Evolutionary conservation across 2,888 invertebrate species (phyloP).

Genomic region (Timandra comae): DNA sequence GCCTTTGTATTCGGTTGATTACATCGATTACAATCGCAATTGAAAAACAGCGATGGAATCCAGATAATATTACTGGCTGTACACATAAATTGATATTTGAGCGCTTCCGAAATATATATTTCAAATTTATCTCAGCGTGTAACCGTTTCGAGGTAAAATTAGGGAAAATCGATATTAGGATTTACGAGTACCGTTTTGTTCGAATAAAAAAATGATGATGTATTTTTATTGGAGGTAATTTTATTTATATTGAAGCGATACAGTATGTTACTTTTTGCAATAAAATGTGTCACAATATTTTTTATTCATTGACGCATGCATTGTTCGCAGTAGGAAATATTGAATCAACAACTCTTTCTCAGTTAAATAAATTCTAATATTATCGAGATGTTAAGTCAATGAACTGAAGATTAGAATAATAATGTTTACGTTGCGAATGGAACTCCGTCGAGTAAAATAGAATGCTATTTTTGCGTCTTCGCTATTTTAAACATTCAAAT

Average conservation of each 20-base stretch:
- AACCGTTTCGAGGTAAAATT: not conserved
- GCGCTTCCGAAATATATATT: too few species aligned
- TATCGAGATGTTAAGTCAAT: constrained; percentile 32
- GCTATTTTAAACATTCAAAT: too few species aligned
- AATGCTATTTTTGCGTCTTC: constrained; percentile 25
- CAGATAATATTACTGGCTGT: constrained; percentile 2
- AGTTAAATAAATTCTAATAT: too few species aligned
- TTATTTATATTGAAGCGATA: too few species aligned
- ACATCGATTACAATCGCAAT: constrained; percentile 27
- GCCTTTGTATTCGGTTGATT: constrained; percentile 32
- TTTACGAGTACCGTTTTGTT: not conserved
- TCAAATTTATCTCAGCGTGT: too few species aligned
- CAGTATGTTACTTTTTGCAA: too few species aligned
- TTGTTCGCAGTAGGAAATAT: not conserved
- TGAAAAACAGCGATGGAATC: constrained; percentile 16
- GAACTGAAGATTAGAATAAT: constrained; percentile 32
- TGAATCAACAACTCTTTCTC: not conserved
- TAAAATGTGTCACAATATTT: too few species aligned
- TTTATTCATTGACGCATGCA: not conserved
- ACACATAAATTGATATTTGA: too few species aligned
- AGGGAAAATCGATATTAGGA: not conserved
- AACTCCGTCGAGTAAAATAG: constrained; percentile 28
- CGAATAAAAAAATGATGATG: too few species aligned
- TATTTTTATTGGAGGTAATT: too few species aligned
- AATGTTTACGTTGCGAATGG: constrained; percentile 33